Percentiles rank a stretch among this genome's conserved stretches.
phyloP scores from a whole-genome alignment of 2,888 invertebrate species.

The Drosophila hamatofila region DNA sequence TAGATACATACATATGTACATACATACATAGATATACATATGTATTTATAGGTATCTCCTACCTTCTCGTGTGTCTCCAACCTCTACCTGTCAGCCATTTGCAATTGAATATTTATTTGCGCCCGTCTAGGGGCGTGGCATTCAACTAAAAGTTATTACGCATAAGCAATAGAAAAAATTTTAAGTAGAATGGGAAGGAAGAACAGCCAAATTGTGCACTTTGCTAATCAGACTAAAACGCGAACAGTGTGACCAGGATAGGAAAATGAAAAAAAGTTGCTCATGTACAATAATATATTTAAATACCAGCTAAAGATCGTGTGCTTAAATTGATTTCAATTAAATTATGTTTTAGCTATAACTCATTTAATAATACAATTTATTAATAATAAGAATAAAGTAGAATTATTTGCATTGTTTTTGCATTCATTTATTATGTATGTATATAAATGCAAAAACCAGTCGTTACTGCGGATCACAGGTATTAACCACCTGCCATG shows the following conservation, averaged over 20 bases:
- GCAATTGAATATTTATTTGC: constrained; percentile 74
- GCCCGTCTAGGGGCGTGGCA: constrained; percentile 45
- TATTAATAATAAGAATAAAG: background rate
- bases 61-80: background rate
- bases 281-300: background rate
- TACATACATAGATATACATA: too few species aligned
- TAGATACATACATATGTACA: background rate
- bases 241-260: constrained; percentile 24
- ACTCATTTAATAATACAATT: background rate
- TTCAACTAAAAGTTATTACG: constrained; percentile 63
- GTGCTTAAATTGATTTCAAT: background rate
- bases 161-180: constrained; percentile 45
- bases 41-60: background rate
- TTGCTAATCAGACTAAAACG: constrained; percentile 37
- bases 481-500: background rate
- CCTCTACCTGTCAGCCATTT: constrained; percentile 23
- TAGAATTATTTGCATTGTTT: background rate
- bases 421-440: background rate
- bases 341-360: background rate
- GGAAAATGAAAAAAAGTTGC: background rate
- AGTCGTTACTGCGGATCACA: background rate
- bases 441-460: background rate
- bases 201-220: constrained; percentile 32
- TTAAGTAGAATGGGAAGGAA: background rate
- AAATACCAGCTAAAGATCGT: constrained; percentile 1